Base-by-base conservation (phyloP, 2,888 invertebrate genomes). In the Campopleginae sp. region DNA sequence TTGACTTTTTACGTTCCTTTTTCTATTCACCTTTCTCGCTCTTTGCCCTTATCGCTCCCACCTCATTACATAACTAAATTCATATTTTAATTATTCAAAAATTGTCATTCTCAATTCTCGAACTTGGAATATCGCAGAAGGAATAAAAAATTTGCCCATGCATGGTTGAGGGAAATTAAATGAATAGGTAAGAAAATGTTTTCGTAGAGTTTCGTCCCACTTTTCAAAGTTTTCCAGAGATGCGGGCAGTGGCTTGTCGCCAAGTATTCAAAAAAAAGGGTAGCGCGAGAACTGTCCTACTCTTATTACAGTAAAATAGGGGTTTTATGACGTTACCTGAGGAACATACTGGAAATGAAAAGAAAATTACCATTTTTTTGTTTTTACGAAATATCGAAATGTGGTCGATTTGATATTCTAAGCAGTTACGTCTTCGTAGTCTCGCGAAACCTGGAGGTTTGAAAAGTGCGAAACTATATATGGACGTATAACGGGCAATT, bases 1-100 rank as follows among this genome's bases (percentile, higher is more conserved):
- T 71, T 51, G n/a, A 76, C 70, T 66, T 31, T 7, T 19, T 46
- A 33, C 31, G 33, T 31, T 33, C 12, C 31, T 61, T 58, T 42
- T 14, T 51, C 19, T 23, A 31, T 33, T 31, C 23, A 19, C 76
- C 44, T 42, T 61, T 31, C 65, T 66, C 72, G 31, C 23, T 17
- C 46, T 42, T 66, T n/a, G 42, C 70, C 66, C n/a, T 14, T 10
- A 61, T 65, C 7, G 6, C 7, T 54, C n/a, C 19, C 63, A 23
- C 12, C 12, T 23, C 4, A 12, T 23, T 54, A 23, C 23, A 4
- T 23, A 54, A 54, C 54, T 12, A 23, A 12, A 12, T 10, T 23
- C 23, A 23, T 3, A 2, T 6, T 1, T 23, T 54, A 10, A 23
- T 4, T 54, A 54, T 54, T 54, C 10, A 23, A 54, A 23, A 3